Conservation (phyloP, 2,888 invertebrate species). For the Cactoblastis cactorum region DNA sequence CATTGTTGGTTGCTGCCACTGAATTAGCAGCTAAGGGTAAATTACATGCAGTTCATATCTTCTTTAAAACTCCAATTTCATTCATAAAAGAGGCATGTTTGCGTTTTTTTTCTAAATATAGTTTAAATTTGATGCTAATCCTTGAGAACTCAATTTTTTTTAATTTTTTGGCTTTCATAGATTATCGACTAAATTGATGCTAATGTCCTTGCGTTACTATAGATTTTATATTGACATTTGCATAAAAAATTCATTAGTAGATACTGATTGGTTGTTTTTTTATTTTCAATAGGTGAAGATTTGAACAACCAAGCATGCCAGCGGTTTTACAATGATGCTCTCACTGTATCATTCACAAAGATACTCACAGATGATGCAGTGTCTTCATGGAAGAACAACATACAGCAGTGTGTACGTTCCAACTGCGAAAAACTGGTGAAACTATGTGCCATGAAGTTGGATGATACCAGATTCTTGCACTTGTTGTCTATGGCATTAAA, state of each 20-base stretch:
- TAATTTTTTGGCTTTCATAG: no score
- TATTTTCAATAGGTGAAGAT: slow-evolving; percentile 85
- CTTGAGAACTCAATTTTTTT: no score
- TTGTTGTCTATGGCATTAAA: slow-evolving; percentile 95
- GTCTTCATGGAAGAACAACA: slow-evolving; percentile 98
- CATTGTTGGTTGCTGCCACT: slow-evolving; percentile 92
- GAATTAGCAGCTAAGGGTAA: slow-evolving; percentile 90
- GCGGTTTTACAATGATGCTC: slow-evolving; percentile 95
- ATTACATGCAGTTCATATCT: no score
- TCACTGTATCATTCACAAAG: slow-evolving; percentile 96
- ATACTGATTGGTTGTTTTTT: no score
- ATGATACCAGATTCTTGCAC: slow-evolving; percentile 95
- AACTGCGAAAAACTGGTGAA: slow-evolving; percentile 96
- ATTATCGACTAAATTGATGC: no score
- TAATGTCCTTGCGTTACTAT: no score
- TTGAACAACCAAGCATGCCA: slow-evolving; percentile 93
- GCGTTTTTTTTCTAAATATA: no score
- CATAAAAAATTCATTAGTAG: no score
- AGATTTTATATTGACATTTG: no score
- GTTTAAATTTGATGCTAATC: no score
- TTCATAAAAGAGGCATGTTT: no score
- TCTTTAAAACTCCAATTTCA: no score
- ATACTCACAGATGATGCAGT: slow-evolving; percentile 98
- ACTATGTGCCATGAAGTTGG: slow-evolving; percentile 95
- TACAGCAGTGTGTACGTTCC: slow-evolving; percentile 95